Base-by-base conservation (phyloP, 2,888 invertebrate species). In the Polydesmus complanatus region DNA sequence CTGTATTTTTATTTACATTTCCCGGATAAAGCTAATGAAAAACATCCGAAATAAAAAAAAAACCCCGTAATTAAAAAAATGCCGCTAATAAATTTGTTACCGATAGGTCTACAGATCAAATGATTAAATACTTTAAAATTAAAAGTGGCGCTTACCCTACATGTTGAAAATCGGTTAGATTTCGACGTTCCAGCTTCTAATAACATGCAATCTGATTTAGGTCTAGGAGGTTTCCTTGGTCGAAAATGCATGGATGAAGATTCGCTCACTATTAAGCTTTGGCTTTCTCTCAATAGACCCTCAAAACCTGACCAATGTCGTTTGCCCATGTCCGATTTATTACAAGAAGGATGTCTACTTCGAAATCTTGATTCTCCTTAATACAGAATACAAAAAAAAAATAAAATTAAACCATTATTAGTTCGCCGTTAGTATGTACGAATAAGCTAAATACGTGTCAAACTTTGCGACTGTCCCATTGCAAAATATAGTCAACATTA, bases 161-260 rank as follows among this genome's bases (percentile, higher is more conserved):
- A 95, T 76, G 94, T 94, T 74, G 93, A 93, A 79, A 89, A 92
- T 76, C 94, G 83, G 80, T 94, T 2, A 19, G 23, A 82, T 76
- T 74, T 88, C 87, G 66, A 79, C 79, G 60, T 81, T 80, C 66
- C 78, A 75, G 64, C 83, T 75, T 66, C 78, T 72, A 83, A 83
- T 73, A 88, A 87, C 69, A 92, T 83, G 77, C 89, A 89, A 79
- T 95, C 95, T 22, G 94, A 94, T 76, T 94, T 93, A 70, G 95
- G 95, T 79, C 95, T 81, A 67, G 91, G 91, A 68, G 91, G 89
- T 77, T 90, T 88, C 76, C 88, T 87, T 70, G 89, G 88, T 79
- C 91, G 81, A 78, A 90, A 80, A 64, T 66, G 55, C 66, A 65
- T 26, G 14, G n/a, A 19, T 5, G 26, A 53, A 58, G 68, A 69